Conservation (phyloP, 2,797 vertebrate genomes). For the Melanitta fusca region DNA sequence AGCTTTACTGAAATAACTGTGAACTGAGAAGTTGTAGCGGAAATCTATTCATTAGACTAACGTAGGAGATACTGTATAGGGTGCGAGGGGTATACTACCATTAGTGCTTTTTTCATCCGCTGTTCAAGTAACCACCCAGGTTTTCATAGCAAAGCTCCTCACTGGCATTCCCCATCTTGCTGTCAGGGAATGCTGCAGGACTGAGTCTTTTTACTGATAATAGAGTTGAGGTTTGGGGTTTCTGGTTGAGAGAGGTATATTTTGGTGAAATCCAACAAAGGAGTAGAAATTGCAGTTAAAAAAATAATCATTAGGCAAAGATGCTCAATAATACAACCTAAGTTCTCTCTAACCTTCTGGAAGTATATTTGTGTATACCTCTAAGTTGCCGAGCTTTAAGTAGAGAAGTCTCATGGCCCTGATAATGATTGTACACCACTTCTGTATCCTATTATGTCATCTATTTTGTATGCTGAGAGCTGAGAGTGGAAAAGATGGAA, state of each 20-base stretch:
- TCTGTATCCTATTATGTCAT: conserved; percentile 37
- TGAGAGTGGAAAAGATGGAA: conserved; percentile 48
- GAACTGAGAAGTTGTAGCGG: not conserved
- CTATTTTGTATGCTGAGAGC: conserved; percentile 40
- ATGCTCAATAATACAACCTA: not conserved
- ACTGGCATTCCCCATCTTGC: not conserved
- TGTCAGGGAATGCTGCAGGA: not conserved
- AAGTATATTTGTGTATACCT: not conserved
- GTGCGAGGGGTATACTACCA: not conserved
- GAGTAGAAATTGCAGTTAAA: not conserved
- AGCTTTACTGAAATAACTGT: not conserved
- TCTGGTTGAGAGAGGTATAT: not conserved
- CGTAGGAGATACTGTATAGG: not conserved
- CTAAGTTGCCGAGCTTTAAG: not conserved
- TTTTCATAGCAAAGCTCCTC: not conserved
- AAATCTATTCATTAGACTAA: not conserved
- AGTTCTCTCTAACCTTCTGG: not conserved
- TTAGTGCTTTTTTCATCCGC: not conserved
- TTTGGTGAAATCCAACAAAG: not conserved
- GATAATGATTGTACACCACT: not conserved
- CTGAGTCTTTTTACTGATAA: not conserved
- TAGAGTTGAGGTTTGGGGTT: not conserved
- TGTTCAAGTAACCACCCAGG: not conserved
- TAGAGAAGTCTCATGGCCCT: not conserved
- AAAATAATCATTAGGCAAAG: not conserved